Evolutionary conservation across 2,113 vertebrate genomes (phyloP), one percentile per base, ranked within the genome.

Genomic region (Miniopterus natalensis): DNA sequence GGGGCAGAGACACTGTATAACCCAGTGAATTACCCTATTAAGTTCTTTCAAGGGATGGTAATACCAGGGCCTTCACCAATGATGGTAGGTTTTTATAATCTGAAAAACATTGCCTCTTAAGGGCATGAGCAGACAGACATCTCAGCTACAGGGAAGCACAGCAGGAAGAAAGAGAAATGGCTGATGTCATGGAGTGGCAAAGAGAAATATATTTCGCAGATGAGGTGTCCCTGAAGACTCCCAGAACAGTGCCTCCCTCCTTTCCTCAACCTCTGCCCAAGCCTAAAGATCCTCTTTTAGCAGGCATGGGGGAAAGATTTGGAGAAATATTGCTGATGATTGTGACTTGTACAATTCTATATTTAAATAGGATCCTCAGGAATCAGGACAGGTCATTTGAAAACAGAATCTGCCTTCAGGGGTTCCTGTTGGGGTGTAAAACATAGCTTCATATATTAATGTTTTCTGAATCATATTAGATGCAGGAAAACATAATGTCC

Each of bases 81-180:
- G 68, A 55, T 63, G 81, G n/a, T 31, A 78, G 20, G 10, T 92
- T 92, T 42, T 63, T 53, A 83, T 85, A 89, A 96, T 57, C 61
- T 71, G 74, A 78, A 92, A 53, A 55, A 61, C 61, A 74, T 66
- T 79, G 75, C 36, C 75, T 79, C 49, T 55, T 0, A 0, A 66
- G 63, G 63, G 29, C 79, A 66, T 21, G 12, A 61, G 11, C 0
- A 13, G n/a, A 29, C 15, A 90, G 85, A 90, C 25, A 61, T 81
- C 42, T 95, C 55, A 84, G 66, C 57, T 87, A 61, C 71, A 23
- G 78, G 42, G 45, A 77, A 84, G 20, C 36, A 90, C 13, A 90
- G 57, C 36, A 89, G 23, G 59, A 94, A 29, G 59, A 96, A 14
- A 93, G 49, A 92, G 74, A 93, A 85, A 92, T 78, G 42, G n/a